Evolutionary conservation across 2,888 invertebrate species (phyloP), one percentile per base, ranked within the genome.

Genomic region (Flexamia atlantica): DNA sequence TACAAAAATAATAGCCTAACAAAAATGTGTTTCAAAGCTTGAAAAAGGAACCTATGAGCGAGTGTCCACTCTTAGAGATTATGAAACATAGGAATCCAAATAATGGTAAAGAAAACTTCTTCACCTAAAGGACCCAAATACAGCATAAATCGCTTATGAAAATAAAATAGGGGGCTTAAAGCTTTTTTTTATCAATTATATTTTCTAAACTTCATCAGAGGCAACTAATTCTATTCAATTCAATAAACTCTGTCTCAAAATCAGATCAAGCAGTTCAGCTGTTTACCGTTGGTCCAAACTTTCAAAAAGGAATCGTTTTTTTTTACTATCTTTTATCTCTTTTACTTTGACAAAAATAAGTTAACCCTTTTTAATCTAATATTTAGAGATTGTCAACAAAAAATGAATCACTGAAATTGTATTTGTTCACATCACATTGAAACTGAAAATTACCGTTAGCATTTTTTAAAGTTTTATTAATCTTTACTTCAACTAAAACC

Each of bases 301-400:
- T 7, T 57, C 3, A 57, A 20, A 7, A 7, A 20, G 23, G 23
- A 57, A 23, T 23, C 20, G 4, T 57, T 57, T 57, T 57, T 57
- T 50, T n/a, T n/a, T n/a, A n/a, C n/a, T n/a, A n/a, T n/a, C n/a
- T n/a, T n/a, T n/a, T n/a, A n/a, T n/a, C n/a, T n/a, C n/a, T n/a
- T n/a, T n/a, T n/a, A n/a, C n/a, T n/a, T n/a, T n/a, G n/a, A n/a
- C n/a, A n/a, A 28, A 50, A 76, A 30, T 76, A 30, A 42, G n/a
- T 42, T 42, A n/a, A 14, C 32, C 42, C 50, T 30, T 50, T 42
- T 28, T 76, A 30, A 30, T 28, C 76, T 50, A 76, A 76, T 76
- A 76, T 76, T n/a, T n/a, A n/a, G 50, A 70, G 50, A 76, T 30
- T 50, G 76, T 76, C 28, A 76, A 76, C 76, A 76, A 76, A 50